Evolutionary conservation across 2,113 vertebrate species (phyloP).

Genomic region (Oreochromis aureus): DNA sequence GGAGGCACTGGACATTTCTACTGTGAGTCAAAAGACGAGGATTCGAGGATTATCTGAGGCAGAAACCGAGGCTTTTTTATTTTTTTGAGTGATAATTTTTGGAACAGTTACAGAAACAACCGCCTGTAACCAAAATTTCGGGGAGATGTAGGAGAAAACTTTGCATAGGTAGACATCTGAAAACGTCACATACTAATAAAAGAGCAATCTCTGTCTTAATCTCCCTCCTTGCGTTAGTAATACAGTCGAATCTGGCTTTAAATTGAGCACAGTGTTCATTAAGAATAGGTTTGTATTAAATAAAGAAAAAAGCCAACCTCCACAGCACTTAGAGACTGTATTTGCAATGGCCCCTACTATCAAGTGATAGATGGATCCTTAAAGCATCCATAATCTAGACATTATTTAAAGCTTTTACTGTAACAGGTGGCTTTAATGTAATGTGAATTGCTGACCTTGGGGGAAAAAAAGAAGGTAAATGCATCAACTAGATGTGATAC

Average conservation of each 20-base stretch:
- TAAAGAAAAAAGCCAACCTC: not conserved
- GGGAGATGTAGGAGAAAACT: not conserved
- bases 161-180: not conserved
- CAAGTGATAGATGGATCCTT: not conserved
- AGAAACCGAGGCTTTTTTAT: not conserved
- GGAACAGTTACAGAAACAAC: not conserved
- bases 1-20: not conserved
- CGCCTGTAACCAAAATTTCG: not conserved
- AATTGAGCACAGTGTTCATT: not conserved
- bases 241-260: not conserved
- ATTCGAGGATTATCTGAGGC: not conserved
- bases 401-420: slow-evolving; percentile 17
- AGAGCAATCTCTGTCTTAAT: not conserved
- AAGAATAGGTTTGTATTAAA: not conserved
- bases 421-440: slow-evolving; percentile 12
- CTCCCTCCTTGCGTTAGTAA: not conserved
- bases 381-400: slow-evolving; percentile 2
- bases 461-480: not conserved
- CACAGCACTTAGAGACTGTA: not conserved
- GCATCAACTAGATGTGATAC: slow-evolving; percentile 9
- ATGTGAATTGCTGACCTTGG: slow-evolving; percentile 40
- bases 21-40: not conserved
- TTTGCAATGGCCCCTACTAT: not conserved
- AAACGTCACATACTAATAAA: not conserved
- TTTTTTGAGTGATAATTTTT: not conserved